A percentile compares a stretch with the other conserved stretches of the same genome.
Evolutionary conservation across 2,888 invertebrate genomes (phyloP).

Genomic region (Trimorus sp.): DNA sequence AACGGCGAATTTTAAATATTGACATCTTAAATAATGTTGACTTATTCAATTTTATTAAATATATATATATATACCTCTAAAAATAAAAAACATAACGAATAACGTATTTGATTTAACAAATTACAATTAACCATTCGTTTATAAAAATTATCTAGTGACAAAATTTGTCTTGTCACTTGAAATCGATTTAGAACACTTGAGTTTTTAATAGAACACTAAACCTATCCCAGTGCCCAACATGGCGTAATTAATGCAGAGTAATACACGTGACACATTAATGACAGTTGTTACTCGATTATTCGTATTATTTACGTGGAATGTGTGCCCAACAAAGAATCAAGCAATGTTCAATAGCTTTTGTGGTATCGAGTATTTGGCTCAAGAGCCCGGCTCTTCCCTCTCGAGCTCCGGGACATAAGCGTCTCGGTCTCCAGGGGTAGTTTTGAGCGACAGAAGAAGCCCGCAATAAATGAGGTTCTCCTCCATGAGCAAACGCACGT

Average conservation of each 20-base stretch:
- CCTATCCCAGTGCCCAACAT: too few relatives aligned
- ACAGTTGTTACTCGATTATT: slow-evolving; percentile 44
- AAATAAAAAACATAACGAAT: too few relatives aligned
- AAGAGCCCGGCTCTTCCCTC: slow-evolving; percentile 49
- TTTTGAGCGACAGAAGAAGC: slow-evolving; percentile 69
- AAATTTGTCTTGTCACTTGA: too few relatives aligned
- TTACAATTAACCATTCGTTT: too few relatives aligned
- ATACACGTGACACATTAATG: slow-evolving; percentile 36
- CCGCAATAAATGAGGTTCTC: slow-evolving; percentile 58
- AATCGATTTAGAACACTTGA: too few relatives aligned
- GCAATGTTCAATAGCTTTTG: slow-evolving; percentile 60
- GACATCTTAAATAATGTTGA: too few relatives aligned
- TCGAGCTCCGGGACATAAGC: slow-evolving; percentile 60
- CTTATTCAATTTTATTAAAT: too few relatives aligned
- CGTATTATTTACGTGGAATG: slow-evolving; percentile 40
- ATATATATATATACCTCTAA: too few relatives aligned
- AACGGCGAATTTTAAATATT: too few relatives aligned
- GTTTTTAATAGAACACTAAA: too few relatives aligned
- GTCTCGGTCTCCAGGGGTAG: slow-evolving; percentile 68
- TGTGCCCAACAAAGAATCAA: slow-evolving; percentile 50
- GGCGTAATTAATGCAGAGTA: slow-evolving; percentile 36
- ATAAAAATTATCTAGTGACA: too few relatives aligned
- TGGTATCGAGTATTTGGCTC: slow-evolving; percentile 61
- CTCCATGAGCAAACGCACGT: slow-evolving; percentile 60
- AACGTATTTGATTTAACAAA: too few relatives aligned